Conservation (phyloP, 1,140 invertebrate genomes). For the Sitobion miscanthi region DNA sequence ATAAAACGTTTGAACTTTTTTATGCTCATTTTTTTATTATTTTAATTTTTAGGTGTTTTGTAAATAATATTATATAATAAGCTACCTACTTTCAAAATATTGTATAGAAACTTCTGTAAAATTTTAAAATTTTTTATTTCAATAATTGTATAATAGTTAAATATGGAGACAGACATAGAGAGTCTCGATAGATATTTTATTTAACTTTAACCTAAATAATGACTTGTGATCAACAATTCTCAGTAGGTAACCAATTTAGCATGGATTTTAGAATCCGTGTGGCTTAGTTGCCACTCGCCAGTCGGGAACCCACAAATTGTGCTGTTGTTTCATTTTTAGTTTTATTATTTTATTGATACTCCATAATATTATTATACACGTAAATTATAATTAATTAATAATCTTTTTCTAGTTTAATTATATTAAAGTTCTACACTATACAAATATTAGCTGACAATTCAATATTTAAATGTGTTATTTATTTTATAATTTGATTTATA, state of each 20-base stretch:
- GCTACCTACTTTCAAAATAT: background rate
- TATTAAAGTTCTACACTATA: too few species aligned
- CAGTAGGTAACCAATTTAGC: background rate
- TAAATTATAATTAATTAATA: background rate
- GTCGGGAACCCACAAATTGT: background rate
- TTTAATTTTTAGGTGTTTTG: background rate
- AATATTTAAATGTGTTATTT: too few species aligned
- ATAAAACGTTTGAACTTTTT: background rate
- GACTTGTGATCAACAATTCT: background rate
- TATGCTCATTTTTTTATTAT: background rate
- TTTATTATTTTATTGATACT: background rate
- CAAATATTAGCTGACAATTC: too few species aligned
- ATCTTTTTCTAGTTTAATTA: too few species aligned
- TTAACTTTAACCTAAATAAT: background rate
- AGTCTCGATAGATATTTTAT: background rate
- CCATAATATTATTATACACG: too few species aligned
- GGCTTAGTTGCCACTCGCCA: background rate
- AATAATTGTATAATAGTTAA: background rate
- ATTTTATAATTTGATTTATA: background rate
- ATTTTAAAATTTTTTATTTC: background rate
- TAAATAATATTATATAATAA: background rate
- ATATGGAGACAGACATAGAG: background rate
- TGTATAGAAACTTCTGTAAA: background rate
- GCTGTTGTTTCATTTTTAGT: background rate
- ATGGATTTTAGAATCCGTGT: background rate